These are phyloP conservation scores for Meandrina meandrites DNA, from an alignment of 92 coral and sea anemone species.

Conservation along the genomic window DNA sequence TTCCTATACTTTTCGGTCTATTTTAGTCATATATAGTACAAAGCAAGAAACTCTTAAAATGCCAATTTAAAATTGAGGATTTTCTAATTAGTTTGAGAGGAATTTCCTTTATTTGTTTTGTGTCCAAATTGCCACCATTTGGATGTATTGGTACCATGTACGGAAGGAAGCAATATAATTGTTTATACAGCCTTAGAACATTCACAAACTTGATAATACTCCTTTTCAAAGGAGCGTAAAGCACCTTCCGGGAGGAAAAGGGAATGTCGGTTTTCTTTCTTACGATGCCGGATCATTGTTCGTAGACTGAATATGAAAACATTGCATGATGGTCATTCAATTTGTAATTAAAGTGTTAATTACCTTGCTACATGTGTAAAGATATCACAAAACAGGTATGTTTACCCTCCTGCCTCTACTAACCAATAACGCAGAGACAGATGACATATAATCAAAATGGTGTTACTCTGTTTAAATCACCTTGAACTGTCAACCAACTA, in stretches of 20 bases:
- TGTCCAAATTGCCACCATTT: not conserved
- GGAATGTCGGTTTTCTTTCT: too few relatives aligned
- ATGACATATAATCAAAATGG: not conserved
- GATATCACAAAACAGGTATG: slow-evolving; percentile 11
- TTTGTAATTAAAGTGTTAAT: not conserved
- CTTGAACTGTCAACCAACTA: not conserved
- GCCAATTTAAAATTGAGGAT: too few relatives aligned
- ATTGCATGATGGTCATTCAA: not conserved
- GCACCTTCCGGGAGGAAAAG: too few relatives aligned
- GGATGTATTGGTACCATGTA: not conserved
- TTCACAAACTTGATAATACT: not conserved
- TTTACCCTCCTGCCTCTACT: not conserved
- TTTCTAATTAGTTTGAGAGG: too few relatives aligned
- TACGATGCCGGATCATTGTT: not conserved
- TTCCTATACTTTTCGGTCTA: too few relatives aligned
- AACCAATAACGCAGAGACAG: slow-evolving; percentile 8
- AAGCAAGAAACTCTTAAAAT: too few relatives aligned
- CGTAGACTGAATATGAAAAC: too few relatives aligned
- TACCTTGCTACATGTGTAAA: slow-evolving; percentile 1
- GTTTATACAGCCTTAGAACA: not conserved
- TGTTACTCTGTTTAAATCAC: not conserved
- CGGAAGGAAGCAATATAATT: not conserved
- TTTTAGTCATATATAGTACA: too few relatives aligned
- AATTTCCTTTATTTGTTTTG: too few relatives aligned
- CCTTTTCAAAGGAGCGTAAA: too few relatives aligned